These are phyloP conservation scores for Ctenochaetus hawaiiensis DNA, from an alignment of 2,797 vertebrate species.

Conservation along the genomic window DNA sequence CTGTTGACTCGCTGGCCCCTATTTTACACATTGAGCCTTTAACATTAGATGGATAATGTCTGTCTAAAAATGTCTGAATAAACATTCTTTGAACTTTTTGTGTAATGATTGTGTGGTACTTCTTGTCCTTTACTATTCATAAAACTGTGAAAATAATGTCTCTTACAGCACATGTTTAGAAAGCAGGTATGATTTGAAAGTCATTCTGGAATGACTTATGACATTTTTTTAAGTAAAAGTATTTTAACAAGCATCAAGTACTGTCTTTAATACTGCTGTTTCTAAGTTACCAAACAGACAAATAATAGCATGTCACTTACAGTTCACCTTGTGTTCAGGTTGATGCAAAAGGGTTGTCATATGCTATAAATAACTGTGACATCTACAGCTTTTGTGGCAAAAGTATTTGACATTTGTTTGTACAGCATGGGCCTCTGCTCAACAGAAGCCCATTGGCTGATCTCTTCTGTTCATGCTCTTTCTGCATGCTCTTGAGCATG, in stretches of 20 bases:
- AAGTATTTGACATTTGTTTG: neutral
- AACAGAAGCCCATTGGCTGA: constrained; percentile 17
- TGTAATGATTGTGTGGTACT: neutral
- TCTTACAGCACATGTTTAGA: neutral
- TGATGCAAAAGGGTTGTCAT: neutral
- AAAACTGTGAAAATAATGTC: neutral
- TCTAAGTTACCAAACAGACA: too few species aligned
- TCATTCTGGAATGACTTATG: neutral
- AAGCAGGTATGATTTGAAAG: neutral
- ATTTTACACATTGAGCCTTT: too few species aligned
- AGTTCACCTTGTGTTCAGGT: neutral
- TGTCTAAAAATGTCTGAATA: constrained; percentile 53
- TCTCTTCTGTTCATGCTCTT: constrained; percentile 13
- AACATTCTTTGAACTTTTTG: constrained; percentile 35
- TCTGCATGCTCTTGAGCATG: neutral
- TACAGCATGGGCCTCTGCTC: neutral
- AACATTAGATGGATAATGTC: constrained; percentile 16
- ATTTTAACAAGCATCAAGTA: neutral
- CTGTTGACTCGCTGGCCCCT: too few species aligned
- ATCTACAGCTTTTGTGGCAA: neutral
- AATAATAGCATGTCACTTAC: neutral
- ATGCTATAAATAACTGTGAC: neutral
- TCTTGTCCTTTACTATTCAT: neutral
- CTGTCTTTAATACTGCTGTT: too few species aligned
- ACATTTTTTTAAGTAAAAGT: neutral